phyloP scores from a whole-genome alignment of 2,113 vertebrate genomes.

The Strix aluco region DNA sequence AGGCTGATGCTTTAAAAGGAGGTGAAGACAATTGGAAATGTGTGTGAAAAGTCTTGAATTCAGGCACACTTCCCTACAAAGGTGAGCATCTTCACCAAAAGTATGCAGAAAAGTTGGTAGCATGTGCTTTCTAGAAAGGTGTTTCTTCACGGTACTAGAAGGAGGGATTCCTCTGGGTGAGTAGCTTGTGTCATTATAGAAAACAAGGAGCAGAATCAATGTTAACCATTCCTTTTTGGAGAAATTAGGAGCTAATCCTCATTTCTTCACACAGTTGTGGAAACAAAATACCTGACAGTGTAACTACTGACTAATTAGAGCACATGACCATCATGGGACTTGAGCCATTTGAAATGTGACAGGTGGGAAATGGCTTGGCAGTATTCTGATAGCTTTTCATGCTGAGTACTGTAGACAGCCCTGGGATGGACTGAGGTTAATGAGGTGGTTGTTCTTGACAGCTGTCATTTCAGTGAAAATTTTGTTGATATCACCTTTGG shows the following conservation, averaged over 20 bases:
- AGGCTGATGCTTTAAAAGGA: not conserved
- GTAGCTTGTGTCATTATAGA: not conserved
- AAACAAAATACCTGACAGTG: not conserved
- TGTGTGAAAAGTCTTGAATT: not conserved
- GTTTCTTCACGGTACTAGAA: not conserved
- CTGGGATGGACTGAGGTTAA: not conserved
- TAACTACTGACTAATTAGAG: not conserved
- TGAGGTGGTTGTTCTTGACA: not conserved
- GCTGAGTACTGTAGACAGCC: not conserved
- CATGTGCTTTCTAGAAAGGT: not conserved
- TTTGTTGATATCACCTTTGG: slow-evolving; percentile 2
- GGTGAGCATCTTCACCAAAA: not conserved
- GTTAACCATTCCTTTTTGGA: not conserved
- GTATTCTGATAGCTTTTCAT: not conserved
- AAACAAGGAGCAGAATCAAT: not conserved
- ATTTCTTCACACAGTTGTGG: not conserved
- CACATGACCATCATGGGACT: not conserved
- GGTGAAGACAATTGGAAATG: not conserved
- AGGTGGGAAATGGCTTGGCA: not conserved
- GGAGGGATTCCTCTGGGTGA: not conserved
- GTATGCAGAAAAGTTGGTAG: not conserved
- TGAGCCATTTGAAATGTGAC: not conserved
- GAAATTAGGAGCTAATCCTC: not conserved
- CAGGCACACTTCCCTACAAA: not conserved
- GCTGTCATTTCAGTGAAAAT: not conserved